Base-by-base conservation (phyloP, 2,888 invertebrate genomes). In the Cetonia aurata region DNA sequence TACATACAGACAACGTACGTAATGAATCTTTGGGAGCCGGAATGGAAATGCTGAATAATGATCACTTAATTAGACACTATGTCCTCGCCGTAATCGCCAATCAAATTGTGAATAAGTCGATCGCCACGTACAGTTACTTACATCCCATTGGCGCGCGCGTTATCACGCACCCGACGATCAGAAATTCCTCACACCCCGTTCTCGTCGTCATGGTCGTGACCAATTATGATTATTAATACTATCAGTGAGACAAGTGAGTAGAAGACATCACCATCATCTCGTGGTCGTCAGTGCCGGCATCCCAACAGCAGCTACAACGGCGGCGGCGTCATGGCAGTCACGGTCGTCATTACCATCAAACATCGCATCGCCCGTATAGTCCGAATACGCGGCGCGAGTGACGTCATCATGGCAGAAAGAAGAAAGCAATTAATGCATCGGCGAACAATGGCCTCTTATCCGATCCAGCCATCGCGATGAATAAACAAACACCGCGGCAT, bases 371-470 rank as follows among this genome's bases (percentile, higher is more conserved):
- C 42, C 67, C 17, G 67, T 59, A 60, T 67, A 67, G 59, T 71
- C 41, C 59, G 53, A 53, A 62, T 62, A 62, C 31, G 52, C 44
- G 60, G 42, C 19, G 48, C 52, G 4, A 10, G 37, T 65, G 62
- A 65, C 62, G 50, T 65, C 62, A 65, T 19, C 50, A 33, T 25
- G 15, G 60, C 62, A 50, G 33, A 65, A 65, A 65, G 57, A 57
- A 53, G 77, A 77, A 76, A 78, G 78, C 79, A 79, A 79, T 79
- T 78, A 79, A 79, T 78, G 78, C 75, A 50, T 33, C 56, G 56
- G 73, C 74, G 78, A 79, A 79, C 79, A 79, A 79, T 79, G 77
- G 76, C 77, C 78, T 77, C 78, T 80, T 79, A 80, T 80, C 79
- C 78, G 65, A 69, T 65, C 74, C 73, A 71, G 75, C 75, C 74